Evolutionary conservation across 2,797 vertebrate genomes (phyloP).

Genomic region (Nannoperca obscura): DNA sequence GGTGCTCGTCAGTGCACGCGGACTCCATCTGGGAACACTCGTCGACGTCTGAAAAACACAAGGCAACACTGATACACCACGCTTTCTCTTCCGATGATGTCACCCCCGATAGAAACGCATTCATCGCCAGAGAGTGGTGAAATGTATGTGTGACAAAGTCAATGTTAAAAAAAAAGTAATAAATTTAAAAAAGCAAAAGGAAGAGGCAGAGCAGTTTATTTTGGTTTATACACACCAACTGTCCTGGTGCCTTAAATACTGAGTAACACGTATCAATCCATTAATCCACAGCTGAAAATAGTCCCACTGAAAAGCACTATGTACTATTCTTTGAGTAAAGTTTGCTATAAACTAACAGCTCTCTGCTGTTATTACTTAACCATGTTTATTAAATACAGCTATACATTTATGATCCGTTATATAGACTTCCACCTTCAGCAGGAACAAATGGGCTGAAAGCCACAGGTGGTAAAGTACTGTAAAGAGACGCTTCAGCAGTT

Average conservation of each 20-base stretch:
- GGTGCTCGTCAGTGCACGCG: slow-evolving; percentile 82
- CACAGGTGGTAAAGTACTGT: no score
- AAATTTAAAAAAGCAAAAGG: no score
- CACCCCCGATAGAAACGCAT: no score
- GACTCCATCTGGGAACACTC: slow-evolving; percentile 87
- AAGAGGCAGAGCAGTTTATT: neutral
- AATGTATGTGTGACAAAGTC: neutral
- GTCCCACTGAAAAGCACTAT: no score
- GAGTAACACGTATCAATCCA: neutral
- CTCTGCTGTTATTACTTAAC: neutral
- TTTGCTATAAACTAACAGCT: neutral
- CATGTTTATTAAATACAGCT: no score
- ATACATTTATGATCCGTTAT: neutral
- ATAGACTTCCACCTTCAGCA: neutral
- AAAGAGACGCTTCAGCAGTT: no score
- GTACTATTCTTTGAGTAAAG: no score
- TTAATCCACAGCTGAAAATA: neutral
- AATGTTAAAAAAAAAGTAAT: neutral
- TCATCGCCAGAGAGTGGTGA: neutral
- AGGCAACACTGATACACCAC: neutral
- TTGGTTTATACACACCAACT: no score
- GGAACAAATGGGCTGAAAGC: neutral
- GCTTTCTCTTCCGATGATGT: neutral
- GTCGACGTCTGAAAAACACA: slow-evolving; percentile 85
- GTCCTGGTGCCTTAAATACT: neutral